These are phyloP conservation scores for Hapalemur alaotrensis DNA, from an alignment of 2,797 vertebrate genomes.

Conservation along the genomic window DNA sequence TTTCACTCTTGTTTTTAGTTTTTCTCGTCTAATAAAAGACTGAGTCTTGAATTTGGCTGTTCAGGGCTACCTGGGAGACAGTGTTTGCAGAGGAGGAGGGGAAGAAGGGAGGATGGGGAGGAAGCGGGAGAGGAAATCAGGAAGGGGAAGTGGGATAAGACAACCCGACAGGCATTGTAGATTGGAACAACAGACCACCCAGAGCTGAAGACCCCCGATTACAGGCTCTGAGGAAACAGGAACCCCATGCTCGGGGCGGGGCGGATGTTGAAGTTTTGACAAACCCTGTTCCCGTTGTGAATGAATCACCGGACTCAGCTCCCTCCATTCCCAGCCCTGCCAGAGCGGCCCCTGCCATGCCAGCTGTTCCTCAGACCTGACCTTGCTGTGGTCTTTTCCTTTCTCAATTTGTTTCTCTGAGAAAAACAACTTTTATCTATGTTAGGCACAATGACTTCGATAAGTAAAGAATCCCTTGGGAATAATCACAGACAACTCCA, in stretches of 20 bases:
- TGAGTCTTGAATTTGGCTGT: constrained; percentile 28
- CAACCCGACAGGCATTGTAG: neutral
- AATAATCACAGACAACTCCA: neutral
- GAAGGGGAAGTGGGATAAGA: neutral
- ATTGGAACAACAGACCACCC: neutral
- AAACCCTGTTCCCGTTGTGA: neutral
- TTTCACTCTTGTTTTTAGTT: neutral
- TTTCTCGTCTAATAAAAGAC: constrained; percentile 9
- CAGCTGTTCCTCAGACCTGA: neutral
- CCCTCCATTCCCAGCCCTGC: neutral
- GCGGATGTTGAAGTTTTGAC: neutral
- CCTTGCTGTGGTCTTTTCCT: neutral
- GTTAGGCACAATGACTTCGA: neutral
- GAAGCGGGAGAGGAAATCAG: neutral
- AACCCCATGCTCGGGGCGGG: neutral
- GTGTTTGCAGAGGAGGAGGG: neutral
- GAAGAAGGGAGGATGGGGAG: neutral
- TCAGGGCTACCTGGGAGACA: neutral
- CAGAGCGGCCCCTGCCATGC: neutral
- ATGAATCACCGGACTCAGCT: neutral
- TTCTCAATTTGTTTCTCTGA: constrained; percentile 32
- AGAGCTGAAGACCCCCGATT: neutral
- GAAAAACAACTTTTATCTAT: neutral
- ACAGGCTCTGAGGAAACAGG: neutral
- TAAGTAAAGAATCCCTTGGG: neutral